Conservation (phyloP, 2,113 vertebrate genomes). For the Caloenas nicobarica region DNA sequence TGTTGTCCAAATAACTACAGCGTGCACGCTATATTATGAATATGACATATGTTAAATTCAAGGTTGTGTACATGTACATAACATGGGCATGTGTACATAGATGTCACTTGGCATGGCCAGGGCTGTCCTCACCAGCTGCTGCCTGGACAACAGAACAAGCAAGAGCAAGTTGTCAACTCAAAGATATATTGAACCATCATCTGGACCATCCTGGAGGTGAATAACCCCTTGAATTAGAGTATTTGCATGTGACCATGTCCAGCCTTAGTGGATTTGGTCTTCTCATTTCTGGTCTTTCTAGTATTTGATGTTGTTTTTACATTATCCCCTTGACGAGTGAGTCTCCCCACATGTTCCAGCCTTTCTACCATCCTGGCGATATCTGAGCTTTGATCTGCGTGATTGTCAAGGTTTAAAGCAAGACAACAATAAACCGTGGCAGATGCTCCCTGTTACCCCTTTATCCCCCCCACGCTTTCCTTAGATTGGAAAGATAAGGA, state of each 20-base stretch:
- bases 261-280: neutral
- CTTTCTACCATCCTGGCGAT: neutral
- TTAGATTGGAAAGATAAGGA: too few relatives aligned
- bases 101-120: neutral
- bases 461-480: too few relatives aligned
- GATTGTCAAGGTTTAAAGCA: too few relatives aligned
- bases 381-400: neutral
- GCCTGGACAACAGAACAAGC: neutral
- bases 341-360: neutral
- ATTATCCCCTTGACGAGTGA: fast-evolving
- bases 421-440: too few relatives aligned
- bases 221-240: neutral
- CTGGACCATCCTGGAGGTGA: neutral
- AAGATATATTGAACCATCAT: fast-evolving
- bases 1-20: neutral
- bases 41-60: fast-evolving
- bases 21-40: fast-evolving
- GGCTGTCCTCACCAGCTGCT: neutral
- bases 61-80: neutral
- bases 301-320: neutral
- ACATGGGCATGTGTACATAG: fast-evolving
- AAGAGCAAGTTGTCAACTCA: neutral
- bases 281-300: neutral
- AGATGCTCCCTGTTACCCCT: too few relatives aligned
- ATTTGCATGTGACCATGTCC: neutral